Conservation (phyloP, 2,113 vertebrate genomes). For the Mus spicilegus region DNA sequence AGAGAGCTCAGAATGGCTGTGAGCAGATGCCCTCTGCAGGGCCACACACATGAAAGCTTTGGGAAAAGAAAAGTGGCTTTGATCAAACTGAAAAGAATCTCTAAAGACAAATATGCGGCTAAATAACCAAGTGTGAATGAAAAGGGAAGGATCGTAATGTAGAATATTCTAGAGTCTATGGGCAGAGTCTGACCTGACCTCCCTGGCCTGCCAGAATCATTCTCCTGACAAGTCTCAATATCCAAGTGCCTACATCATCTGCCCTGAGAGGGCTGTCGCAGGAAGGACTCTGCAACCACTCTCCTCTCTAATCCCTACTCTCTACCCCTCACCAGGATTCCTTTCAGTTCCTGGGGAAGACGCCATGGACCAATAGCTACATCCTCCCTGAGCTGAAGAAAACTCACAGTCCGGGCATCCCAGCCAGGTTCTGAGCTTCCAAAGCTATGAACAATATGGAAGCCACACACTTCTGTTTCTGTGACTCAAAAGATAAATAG, state of each 20-base stretch:
- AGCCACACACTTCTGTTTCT: neutral
- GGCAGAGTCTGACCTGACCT: no score
- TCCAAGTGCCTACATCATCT: neutral
- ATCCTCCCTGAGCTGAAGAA: neutral
- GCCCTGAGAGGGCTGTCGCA: rapidly evolving
- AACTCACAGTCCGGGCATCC: rapidly evolving
- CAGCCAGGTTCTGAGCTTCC: neutral
- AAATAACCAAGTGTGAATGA: neutral
- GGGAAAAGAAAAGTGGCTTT: constrained; percentile 39
- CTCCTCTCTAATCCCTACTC: neutral
- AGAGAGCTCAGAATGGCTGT: neutral
- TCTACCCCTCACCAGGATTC: neutral
- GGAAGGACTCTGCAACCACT: neutral
- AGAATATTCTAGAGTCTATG: neutral
- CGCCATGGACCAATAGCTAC: neutral
- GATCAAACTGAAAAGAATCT: neutral
- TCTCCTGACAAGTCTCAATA: rapidly evolving
- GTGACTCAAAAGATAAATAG: neutral
- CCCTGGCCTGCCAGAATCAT: rapidly evolving
- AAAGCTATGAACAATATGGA: neutral
- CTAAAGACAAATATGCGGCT: neutral
- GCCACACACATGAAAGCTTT: constrained; percentile 45
- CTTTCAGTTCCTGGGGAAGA: neutral
- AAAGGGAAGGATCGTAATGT: neutral
- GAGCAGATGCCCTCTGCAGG: constrained; percentile 14